Conservation (phyloP, 2,888 invertebrate species). For the Chrysodeixis includens region DNA sequence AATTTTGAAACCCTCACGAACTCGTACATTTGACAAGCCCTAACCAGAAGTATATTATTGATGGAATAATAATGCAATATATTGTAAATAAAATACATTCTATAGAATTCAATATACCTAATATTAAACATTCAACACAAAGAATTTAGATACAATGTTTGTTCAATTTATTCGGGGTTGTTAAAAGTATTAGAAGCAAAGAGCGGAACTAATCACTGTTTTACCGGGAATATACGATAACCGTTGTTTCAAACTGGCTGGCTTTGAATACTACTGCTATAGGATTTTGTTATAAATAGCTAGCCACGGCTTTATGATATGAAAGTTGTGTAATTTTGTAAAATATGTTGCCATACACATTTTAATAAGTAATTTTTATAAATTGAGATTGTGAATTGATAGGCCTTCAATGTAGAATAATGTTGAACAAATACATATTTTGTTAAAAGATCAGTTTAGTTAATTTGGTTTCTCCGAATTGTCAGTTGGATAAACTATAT, state of each 20-base stretch:
- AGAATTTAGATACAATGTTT: background rate
- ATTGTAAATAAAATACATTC: slow-evolving; percentile 31
- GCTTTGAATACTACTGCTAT: slow-evolving; percentile 12
- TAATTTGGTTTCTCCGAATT: no score
- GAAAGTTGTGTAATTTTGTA: no score
- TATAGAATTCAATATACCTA: slow-evolving; percentile 22
- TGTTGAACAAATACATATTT: no score
- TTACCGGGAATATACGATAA: slow-evolving; percentile 14
- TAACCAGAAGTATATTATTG: slow-evolving; percentile 54
- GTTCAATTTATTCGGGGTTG: slow-evolving; percentile 19
- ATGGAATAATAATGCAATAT: slow-evolving; percentile 38
- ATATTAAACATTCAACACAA: slow-evolving; percentile 7
- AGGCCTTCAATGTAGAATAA: background rate
- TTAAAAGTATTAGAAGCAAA: slow-evolving; percentile 32
- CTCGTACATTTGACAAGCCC: slow-evolving; percentile 58
- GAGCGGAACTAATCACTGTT: slow-evolving; percentile 45
- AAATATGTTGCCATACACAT: no score
- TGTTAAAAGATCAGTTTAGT: no score
- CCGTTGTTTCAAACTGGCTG: slow-evolving; percentile 13
- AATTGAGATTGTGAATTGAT: no score
- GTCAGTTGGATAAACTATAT: no score
- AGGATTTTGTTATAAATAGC: slow-evolving; percentile 19
- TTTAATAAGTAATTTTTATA: no score
- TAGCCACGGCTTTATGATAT: background rate
- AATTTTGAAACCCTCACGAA: slow-evolving; percentile 64